A percentile compares a stretch with the other conserved stretches of the same genome.
These are phyloP conservation scores for Channa maculata DNA, from an alignment of 2,113 vertebrate species.

Conservation along the genomic window DNA sequence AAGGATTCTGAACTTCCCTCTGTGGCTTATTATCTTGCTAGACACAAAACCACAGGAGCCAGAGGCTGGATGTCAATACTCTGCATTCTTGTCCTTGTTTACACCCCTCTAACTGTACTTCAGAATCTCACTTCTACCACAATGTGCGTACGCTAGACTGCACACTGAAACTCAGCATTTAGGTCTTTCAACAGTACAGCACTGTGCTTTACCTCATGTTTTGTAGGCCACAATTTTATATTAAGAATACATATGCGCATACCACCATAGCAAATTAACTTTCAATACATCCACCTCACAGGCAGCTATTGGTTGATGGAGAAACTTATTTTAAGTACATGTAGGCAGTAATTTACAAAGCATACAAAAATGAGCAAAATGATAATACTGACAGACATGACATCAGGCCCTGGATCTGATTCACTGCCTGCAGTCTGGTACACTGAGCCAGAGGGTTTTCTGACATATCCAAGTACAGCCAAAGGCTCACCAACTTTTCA, in stretches of 20 bases:
- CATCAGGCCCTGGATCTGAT: constrained; percentile 41
- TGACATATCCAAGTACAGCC: constrained; percentile 27
- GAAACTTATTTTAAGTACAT: neutral
- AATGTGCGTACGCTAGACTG: constrained; percentile 1
- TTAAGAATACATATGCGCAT: neutral
- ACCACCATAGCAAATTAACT: neutral
- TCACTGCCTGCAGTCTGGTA: constrained; percentile 25
- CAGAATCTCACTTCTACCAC: constrained; percentile 43
- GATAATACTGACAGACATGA: constrained; percentile 45
- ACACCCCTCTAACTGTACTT: constrained; percentile 35
- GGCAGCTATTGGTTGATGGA: neutral
- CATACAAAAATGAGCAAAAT: neutral
- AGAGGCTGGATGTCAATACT: constrained; percentile 64
- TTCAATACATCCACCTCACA: neutral
- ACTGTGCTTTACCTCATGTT: neutral
- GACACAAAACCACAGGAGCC: constrained; percentile 71
- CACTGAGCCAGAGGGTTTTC: constrained; percentile 17
- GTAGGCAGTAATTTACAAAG: neutral
- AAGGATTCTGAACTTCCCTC: constrained; percentile 59
- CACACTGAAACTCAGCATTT: constrained; percentile 15
- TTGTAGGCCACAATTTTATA: neutral
- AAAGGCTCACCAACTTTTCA: neutral
- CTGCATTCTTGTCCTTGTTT: constrained; percentile 58
- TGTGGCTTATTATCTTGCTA: constrained; percentile 70
- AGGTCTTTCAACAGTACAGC: neutral